phyloP scores from a whole-genome alignment of 2,888 invertebrate species.

The Gnatocerus cornutus region DNA sequence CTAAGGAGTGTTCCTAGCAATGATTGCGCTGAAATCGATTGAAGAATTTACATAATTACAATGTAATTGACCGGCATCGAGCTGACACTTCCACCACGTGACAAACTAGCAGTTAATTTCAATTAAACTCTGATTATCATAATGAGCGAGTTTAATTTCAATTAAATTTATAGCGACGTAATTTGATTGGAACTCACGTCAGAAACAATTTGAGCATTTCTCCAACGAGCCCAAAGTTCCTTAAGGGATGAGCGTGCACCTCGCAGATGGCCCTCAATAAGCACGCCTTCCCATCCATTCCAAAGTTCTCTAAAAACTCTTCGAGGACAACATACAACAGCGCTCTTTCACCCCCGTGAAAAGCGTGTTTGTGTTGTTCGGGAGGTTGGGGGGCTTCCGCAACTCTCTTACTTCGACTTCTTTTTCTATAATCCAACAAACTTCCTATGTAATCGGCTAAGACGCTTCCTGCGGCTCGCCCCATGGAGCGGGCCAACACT shows the following conservation, averaged over 20 bases:
- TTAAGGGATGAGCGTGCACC: conserved; percentile 85
- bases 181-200: conserved; percentile 80
- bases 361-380: conserved; percentile 67
- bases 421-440: conserved; percentile 78
- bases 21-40: not conserved
- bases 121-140: not conserved
- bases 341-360: conserved; percentile 90
- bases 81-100: not conserved
- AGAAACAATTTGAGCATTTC: conserved; percentile 88
- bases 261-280: conserved; percentile 89
- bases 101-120: not conserved
- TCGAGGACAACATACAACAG: conserved; percentile 85
- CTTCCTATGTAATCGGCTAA: conserved; percentile 83
- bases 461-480: conserved; percentile 80
- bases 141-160: too few relatives aligned
- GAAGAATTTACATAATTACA: not conserved
- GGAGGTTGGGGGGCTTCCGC: conserved; percentile 51
- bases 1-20: too few relatives aligned
- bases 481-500: conserved; percentile 83
- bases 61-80: not conserved
- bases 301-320: conserved; percentile 86
- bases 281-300: conserved; percentile 88
- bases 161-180: too few relatives aligned
- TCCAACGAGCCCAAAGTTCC: conserved; percentile 86
- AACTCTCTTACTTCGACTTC: conserved; percentile 70